Base-by-base conservation (phyloP, 2,113 vertebrate species). In the Misgurnus anguillicaudatus region DNA sequence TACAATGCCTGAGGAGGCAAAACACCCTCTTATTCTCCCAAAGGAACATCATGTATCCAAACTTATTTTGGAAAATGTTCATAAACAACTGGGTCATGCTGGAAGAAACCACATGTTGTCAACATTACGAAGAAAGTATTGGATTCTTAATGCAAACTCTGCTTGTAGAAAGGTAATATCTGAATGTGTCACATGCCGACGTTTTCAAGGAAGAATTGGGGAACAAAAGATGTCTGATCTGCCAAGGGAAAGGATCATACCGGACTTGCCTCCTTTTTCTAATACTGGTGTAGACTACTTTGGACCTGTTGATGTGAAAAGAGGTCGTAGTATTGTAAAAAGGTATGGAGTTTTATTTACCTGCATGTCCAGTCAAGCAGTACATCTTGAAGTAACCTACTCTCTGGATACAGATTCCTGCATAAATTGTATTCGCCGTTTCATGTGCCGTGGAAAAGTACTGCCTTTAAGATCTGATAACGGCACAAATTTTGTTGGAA, bases 231-330 rank as follows among this genome's bases (percentile, higher is more conserved):
- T 31, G 24, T 31, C 58, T 5, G 58, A 80, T 10, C 45, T 80
- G 13, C 78, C 60, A 17, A 10, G 4, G 31, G 47, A 72, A 11
- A 64, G 60, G 38, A 14, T 80, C 3, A 7, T 14, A 5, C 5
- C 78, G 38, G 68, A 65, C 13, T 13, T 78, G 4, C 55, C 65
- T 17, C 65, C 66, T 11, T 73, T 74, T 45, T 8, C 38, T 1
- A 80, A 66, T 16, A 24, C 42, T 19, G 78, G 62, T 13, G 13
- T 74, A n/a, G 78, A 66, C 16, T 74, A 74, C 36, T 80, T 74
- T 19, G 45, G 62, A 5, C 70, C 70, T 21, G 9, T 67, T 42
- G 62, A 80, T 13, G 38, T 80, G 5, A 74, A 53, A 45, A 63
- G 31, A 67, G 57, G 68, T 39, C 4, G 45, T 9, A n/a, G 19